Evolutionary conservation across 2,888 invertebrate genomes (phyloP).

Genomic region (Neoitamus cyanurus): DNA sequence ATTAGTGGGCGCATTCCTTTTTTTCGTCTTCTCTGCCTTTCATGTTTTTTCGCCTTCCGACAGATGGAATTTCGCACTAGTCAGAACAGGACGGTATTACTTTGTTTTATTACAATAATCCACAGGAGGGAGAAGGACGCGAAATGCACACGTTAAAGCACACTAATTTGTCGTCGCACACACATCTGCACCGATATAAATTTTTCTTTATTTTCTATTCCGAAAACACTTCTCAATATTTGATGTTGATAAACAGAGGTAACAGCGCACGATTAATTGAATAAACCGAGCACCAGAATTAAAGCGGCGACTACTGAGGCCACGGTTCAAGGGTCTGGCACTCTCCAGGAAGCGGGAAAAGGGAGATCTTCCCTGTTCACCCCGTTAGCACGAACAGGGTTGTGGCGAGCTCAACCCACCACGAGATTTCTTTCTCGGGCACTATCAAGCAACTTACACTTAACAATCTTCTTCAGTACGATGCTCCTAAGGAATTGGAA

Average conservation of each 20-base stretch:
- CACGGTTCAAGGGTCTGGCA: neutral
- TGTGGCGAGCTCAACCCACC: neutral
- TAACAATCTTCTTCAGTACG: neutral
- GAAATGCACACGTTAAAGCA: neutral
- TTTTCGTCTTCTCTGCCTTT: constrained; percentile 11
- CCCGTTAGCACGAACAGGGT: neutral
- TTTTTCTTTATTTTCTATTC: constrained; percentile 12
- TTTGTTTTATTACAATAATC: neutral
- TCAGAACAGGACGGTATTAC: neutral
- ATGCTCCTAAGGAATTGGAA: neutral
- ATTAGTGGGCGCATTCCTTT: constrained; percentile 29
- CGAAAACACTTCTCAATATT: constrained; percentile 11
- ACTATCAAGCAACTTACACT: neutral
- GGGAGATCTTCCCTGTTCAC: neutral
- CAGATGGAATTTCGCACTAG: neutral
- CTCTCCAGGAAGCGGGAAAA: neutral
- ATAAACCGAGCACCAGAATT: neutral
- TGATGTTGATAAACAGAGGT: constrained; percentile 35
- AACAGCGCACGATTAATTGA: neutral
- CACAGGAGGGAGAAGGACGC: neutral
- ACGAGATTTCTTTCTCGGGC: neutral
- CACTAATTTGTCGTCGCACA: neutral
- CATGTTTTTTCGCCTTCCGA: constrained; percentile 27
- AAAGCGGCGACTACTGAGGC: neutral
- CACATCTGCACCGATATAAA: neutral